Evolutionary conservation across 92 coral and sea anemone species (phyloP).

Genomic region (Porites cylindrica): DNA sequence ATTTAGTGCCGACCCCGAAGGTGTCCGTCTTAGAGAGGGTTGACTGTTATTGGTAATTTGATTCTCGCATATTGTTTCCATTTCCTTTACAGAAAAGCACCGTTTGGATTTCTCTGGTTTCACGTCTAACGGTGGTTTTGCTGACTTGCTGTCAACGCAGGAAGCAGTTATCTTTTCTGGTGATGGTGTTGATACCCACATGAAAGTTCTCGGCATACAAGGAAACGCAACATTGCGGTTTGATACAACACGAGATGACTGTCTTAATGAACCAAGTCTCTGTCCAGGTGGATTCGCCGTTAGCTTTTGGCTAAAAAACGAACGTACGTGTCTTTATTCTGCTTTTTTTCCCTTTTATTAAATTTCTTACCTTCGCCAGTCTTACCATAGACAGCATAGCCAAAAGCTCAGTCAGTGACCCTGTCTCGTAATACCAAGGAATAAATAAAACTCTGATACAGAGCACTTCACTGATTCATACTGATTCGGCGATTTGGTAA

Average conservation of each 20-base stretch:
- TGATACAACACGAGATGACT: conserved; percentile 29
- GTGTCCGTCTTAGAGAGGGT: too few relatives aligned
- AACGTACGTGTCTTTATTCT: conserved; percentile 24
- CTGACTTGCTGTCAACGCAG: conserved; percentile 1
- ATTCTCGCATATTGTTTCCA: not conserved
- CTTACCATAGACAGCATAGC: not conserved
- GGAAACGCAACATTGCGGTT: not conserved
- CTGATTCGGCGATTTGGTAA: too few relatives aligned
- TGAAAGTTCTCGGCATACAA: conserved; percentile 5
- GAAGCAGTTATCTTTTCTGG: not conserved
- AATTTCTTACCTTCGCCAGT: not conserved
- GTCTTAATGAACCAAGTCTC: conserved; percentile 41
- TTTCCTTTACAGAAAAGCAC: conserved; percentile 1
- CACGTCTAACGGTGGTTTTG: not conserved
- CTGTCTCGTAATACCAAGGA: too few relatives aligned
- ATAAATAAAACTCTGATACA: too few relatives aligned
- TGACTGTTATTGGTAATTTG: not conserved
- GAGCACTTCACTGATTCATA: too few relatives aligned
- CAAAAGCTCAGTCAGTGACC: too few relatives aligned
- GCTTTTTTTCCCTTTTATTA: not conserved
- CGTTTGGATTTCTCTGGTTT: conserved; percentile 12
- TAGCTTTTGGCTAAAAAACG: conserved; percentile 60
- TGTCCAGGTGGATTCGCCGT: conserved; percentile 59
- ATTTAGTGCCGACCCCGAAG: too few relatives aligned
- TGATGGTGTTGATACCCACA: conserved; percentile 5